Evolutionary conservation across 1,140 invertebrate genomes (phyloP), one percentile per base, ranked within the genome.

Genomic region (Gryon sp.): DNA sequence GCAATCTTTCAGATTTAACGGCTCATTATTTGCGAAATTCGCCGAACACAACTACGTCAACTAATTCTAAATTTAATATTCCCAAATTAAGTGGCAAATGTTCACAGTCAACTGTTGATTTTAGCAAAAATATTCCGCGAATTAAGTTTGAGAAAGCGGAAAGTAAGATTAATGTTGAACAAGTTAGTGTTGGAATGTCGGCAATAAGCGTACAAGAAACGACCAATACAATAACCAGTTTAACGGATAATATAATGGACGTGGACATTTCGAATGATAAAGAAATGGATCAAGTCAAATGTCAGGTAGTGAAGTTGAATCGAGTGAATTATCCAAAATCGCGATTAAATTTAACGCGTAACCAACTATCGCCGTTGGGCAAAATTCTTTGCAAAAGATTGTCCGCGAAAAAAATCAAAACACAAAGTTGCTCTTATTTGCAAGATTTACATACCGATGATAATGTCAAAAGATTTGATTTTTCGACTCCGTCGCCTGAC

Each of bases 401-500:
- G 69, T 5, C 86, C 83, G 80, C 80, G 72, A 52, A 78, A n/a
- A n/a, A 45, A n/a, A 73, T 30, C 16, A 83, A 45, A 46, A 2
- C 30, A 24, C 82, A 83, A 2, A 62, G n/a, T n/a, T 63, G 18
- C 41, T 79, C 34, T 7, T 1, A 63, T 12, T 11, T 16, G 14
- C 26, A 40, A 11, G 48, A 76, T 57, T 52, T 73, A 48, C 50
- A 73, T 20, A 12, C 74, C 22, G 30, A 73, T 16, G 12, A 46
- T 3, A 63, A 32, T 19, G 52, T 89, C 26, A 79, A 81, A 65
- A 81, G 65, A 57, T 91, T 93, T 84, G 88, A 90, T 50, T 93
- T 93, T 86, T 86, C 89, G 26, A 89, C 86, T 41, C 90, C 90
- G 1, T 94, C 92, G 0, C 92, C 92, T 15, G 92, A 93, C 83